These are phyloP conservation scores for Tubulanus polymorphus DNA, from an alignment of 2,888 invertebrate genomes.

Conservation along the genomic window DNA sequence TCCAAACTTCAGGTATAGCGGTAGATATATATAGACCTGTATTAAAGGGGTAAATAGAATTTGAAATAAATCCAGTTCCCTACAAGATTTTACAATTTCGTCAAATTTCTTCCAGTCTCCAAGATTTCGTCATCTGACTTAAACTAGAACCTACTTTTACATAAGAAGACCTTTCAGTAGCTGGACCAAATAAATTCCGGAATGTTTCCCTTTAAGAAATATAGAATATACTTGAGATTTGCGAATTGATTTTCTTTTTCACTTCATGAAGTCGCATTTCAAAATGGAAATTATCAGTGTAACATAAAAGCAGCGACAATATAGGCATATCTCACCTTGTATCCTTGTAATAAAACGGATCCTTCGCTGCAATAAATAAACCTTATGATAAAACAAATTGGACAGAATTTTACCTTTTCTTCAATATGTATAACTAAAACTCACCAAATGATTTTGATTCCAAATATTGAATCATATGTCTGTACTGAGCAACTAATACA, in stretches of 20 bases:
- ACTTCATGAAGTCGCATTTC: too few species aligned
- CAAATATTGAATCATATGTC: conserved; percentile 27
- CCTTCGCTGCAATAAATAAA: conserved; percentile 26
- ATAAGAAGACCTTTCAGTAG: conserved; percentile 33
- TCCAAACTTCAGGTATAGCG: conserved; percentile 34
- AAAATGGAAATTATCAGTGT: too few species aligned
- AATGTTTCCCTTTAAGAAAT: conserved; percentile 28
- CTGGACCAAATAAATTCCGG: conserved; percentile 33
- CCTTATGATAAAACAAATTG: neutral
- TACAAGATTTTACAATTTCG: too few species aligned
- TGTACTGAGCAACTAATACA: conserved; percentile 29
- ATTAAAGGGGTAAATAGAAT: conserved; percentile 8
- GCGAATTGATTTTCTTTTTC: too few species aligned
- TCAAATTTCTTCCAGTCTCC: neutral
- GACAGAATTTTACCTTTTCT: neutral
- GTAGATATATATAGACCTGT: conserved; percentile 34
- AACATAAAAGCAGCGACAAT: too few species aligned
- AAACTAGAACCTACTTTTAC: conserved; percentile 26
- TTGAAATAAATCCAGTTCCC: neutral
- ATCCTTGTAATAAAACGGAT: conserved; percentile 35
- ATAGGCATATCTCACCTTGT: conserved; percentile 23
- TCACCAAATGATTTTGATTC: conserved; percentile 35
- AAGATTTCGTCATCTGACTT: neutral
- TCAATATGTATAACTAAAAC: conserved; percentile 9
- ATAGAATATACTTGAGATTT: neutral